These are phyloP conservation scores for Clusia tigrina DNA, from an alignment of 2,888 invertebrate genomes.

Conservation along the genomic window DNA sequence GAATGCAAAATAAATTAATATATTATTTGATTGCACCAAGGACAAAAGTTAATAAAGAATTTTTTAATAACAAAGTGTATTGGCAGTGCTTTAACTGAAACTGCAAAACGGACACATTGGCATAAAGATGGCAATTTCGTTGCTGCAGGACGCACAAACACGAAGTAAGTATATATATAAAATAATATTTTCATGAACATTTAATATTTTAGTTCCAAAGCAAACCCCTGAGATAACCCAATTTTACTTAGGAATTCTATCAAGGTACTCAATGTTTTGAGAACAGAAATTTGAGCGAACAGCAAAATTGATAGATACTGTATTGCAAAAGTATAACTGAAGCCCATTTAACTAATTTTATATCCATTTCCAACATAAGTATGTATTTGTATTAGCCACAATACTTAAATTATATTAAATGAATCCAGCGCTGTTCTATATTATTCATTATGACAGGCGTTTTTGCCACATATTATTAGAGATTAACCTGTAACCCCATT, in stretches of 20 bases:
- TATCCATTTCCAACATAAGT: too few species aligned
- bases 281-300: not conserved
- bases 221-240: not conserved
- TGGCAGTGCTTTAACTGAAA: conserved; percentile 21
- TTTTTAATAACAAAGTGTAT: conserved; percentile 19
- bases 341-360: too few species aligned
- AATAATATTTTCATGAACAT: not conserved
- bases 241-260: not conserved
- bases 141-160: conserved; percentile 64
- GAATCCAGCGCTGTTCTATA: too few species aligned
- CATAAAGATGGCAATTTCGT: conserved; percentile 58
- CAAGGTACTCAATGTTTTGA: not conserved
- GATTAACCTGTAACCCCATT: too few species aligned
- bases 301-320: not conserved
- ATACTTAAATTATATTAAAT: too few species aligned
- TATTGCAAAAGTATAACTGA: too few species aligned
- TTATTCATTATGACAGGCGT: too few species aligned
- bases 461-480: too few species aligned
- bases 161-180: conserved; percentile 53
- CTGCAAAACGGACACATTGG: conserved; percentile 25
- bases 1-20: too few species aligned
- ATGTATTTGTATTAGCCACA: too few species aligned
- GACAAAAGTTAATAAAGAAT: conserved; percentile 17
- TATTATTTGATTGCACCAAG: too few species aligned
- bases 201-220: not conserved